phyloP scores from a whole-genome alignment of 2,888 invertebrate genomes.

The Cerastoderma edule region DNA sequence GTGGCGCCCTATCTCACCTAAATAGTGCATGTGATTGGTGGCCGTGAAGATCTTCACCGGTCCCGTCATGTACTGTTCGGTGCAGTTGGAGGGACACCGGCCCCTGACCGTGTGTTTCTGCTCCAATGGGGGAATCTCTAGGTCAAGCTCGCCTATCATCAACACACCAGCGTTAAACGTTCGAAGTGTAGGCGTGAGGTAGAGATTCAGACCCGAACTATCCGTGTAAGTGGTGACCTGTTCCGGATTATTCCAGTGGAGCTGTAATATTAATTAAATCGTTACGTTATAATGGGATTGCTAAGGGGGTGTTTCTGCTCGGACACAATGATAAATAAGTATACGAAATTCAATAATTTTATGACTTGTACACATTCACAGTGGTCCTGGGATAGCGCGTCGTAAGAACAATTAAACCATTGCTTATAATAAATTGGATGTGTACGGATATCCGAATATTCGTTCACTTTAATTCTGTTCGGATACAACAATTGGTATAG shows the following conservation, averaged over 20 bases:
- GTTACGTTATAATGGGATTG: no score
- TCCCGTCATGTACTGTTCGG: conserved; percentile 25
- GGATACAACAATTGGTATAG: no score
- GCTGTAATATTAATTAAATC: conserved; percentile 62
- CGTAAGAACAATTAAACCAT: no score
- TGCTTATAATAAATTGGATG: no score
- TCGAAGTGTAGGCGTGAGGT: conserved; percentile 64
- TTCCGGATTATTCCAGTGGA: conserved; percentile 73
- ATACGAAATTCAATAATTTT: no score
- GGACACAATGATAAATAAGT: no score
- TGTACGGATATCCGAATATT: no score
- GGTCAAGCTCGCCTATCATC: conserved; percentile 60
- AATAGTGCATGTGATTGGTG: conserved; percentile 48
- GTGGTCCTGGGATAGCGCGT: no score
- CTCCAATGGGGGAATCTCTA: conserved; percentile 66
- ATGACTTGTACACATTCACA: no score
- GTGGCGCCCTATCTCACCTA: no score
- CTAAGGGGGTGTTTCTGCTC: no score
- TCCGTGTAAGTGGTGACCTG: conserved; percentile 53
- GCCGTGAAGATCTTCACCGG: conserved; percentile 25
- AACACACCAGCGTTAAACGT: conserved; percentile 63
- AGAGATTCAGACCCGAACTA: conserved; percentile 68
- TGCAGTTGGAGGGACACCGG: conserved; percentile 30
- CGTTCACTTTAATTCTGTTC: no score
- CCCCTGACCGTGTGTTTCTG: conserved; percentile 23